Evolutionary conservation across 2,888 invertebrate genomes (phyloP).

Genomic region (Dimorphilus gyrociliatus): DNA sequence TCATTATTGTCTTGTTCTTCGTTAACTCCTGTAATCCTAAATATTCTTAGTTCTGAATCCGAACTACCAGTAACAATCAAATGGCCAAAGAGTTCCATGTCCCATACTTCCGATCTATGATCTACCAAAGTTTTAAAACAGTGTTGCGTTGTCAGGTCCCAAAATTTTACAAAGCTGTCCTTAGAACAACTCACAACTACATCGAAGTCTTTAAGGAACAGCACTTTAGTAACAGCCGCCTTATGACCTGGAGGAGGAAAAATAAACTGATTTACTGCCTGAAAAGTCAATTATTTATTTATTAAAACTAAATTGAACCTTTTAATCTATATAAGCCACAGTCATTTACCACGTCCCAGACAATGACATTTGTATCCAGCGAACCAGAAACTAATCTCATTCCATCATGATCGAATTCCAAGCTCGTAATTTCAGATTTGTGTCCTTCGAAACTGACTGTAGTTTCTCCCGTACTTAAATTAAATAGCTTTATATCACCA

Average conservation of each 20-base stretch:
- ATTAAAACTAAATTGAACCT: no score
- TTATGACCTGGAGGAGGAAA: no score
- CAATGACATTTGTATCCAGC: constrained; percentile 73
- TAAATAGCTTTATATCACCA: constrained; percentile 68
- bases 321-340: constrained; percentile 69
- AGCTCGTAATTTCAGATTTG: constrained; percentile 58
- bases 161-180: constrained; percentile 87
- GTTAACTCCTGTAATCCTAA: constrained; percentile 8
- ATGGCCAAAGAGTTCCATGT: neutral
- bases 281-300: constrained; percentile 79
- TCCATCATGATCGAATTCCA: constrained; percentile 63
- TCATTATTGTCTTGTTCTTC: constrained; percentile 21
- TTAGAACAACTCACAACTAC: constrained; percentile 52
- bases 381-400: constrained; percentile 73
- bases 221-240: constrained; percentile 61
- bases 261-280: no score
- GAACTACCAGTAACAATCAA: constrained; percentile 59
- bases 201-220: constrained; percentile 32
- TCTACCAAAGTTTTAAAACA: constrained; percentile 88
- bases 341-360: constrained; percentile 86
- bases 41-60: constrained; percentile 52
- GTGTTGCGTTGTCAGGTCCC: constrained; percentile 84
- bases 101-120: constrained; percentile 45
- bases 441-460: constrained; percentile 62
- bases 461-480: constrained; percentile 50